Evolutionary conservation across 2,888 invertebrate genomes (phyloP).

Genomic region (Erynnis tages): DNA sequence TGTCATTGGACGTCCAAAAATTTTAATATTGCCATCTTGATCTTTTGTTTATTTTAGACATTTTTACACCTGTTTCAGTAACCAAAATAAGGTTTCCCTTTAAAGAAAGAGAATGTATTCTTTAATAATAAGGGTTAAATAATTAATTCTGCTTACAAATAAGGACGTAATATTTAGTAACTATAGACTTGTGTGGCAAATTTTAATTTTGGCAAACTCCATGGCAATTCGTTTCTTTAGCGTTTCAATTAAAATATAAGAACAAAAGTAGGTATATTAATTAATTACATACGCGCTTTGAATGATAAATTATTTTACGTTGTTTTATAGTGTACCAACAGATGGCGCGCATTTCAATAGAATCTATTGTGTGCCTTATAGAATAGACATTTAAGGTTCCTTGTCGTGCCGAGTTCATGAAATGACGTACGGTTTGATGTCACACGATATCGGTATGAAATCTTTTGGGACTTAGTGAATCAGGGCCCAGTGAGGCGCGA

Average conservation of each 20-base stretch:
- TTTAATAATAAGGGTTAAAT: background rate
- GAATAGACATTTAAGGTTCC: too few relatives aligned
- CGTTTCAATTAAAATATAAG: background rate
- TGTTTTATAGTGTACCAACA: background rate
- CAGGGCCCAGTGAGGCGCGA: too few relatives aligned
- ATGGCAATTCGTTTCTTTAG: slow-evolving; percentile 14
- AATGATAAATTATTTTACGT: background rate
- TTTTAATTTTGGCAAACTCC: slow-evolving; percentile 15
- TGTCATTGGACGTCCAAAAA: too few relatives aligned
- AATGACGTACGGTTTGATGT: too few relatives aligned
- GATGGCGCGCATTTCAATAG: slow-evolving; percentile 7
- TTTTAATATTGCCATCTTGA: too few relatives aligned
- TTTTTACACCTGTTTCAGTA: background rate
- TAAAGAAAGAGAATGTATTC: too few relatives aligned
- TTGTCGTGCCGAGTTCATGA: too few relatives aligned
- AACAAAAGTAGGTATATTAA: background rate
- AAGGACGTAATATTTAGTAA: slow-evolving; percentile 23
- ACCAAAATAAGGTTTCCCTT: slow-evolving; percentile 6
- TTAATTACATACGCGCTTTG: background rate
- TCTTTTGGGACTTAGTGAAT: too few relatives aligned
- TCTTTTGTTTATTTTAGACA: too few relatives aligned
- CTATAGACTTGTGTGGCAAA: slow-evolving; percentile 14
- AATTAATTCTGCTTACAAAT: slow-evolving; percentile 14
- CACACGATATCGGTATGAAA: too few relatives aligned
- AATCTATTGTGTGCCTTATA: too few relatives aligned